A percentile compares a stretch with the other conserved stretches of the same genome.
Evolutionary conservation across 2,888 invertebrate species (phyloP).

Genomic region (Ichneumon xanthorius): DNA sequence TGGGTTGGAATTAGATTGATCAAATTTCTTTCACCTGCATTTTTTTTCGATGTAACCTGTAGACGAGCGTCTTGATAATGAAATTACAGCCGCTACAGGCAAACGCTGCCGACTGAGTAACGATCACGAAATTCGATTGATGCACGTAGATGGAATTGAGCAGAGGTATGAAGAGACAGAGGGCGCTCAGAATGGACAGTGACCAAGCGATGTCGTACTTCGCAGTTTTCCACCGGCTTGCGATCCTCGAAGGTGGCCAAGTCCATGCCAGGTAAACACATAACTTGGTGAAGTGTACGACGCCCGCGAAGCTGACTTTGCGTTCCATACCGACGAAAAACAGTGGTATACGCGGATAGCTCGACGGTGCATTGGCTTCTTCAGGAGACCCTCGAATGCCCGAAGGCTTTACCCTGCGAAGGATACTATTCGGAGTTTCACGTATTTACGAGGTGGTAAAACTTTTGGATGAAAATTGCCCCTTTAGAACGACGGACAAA

Average conservation of each 20-base stretch:
- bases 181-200: conserved; percentile 3
- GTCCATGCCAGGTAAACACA: conserved; percentile 20
- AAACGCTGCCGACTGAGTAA: conserved; percentile 30
- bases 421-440: background rate
- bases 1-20: background rate
- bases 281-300: conserved; percentile 37
- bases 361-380: background rate
- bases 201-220: conserved; percentile 40
- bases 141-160: conserved; percentile 9
- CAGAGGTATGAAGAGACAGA: conserved; percentile 32
- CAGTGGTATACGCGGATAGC: background rate
- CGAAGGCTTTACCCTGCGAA: background rate
- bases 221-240: background rate
- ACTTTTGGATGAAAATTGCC: background rate
- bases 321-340: background rate
- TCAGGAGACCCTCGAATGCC: background rate
- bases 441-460: background rate
- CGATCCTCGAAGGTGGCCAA: conserved; percentile 47
- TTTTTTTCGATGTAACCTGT: conserved; percentile 48
- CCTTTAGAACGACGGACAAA: background rate
- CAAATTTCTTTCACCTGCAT: conserved; percentile 54
- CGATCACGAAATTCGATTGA: conserved; percentile 1
- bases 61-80: conserved; percentile 60
- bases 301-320: conserved; percentile 7
- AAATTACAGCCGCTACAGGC: conserved; percentile 33